Percentiles rank a stretch among this genome's conserved stretches.
Evolutionary conservation across 2,113 vertebrate species (phyloP).

Genomic region (Bujurquina vittata): DNA sequence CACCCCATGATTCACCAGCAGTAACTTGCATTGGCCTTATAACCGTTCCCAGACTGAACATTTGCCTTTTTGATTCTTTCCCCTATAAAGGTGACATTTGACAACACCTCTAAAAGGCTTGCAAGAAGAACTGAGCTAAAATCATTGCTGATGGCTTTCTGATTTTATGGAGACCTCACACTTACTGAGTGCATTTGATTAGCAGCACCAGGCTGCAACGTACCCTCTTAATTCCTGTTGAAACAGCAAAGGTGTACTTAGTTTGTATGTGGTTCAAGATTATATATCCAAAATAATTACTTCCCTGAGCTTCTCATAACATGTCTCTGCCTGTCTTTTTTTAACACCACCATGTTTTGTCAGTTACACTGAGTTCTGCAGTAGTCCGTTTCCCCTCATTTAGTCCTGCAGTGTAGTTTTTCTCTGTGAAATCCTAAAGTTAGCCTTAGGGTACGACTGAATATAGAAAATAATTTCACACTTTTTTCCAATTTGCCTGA

Average conservation of each 20-base stretch:
- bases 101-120: not conserved
- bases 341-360: not conserved
- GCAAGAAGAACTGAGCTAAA: not conserved
- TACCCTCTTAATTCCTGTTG: not conserved
- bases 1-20: no score
- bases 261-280: not conserved
- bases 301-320: not conserved
- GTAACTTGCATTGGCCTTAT: not conserved
- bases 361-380: not conserved
- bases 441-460: not conserved
- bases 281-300: not conserved
- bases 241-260: no score
- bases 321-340: not conserved
- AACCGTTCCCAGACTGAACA: not conserved
- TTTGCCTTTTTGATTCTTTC: not conserved
- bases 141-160: not conserved
- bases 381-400: slow-evolving; percentile 5
- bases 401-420: not conserved
- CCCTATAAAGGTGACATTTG: not conserved
- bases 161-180: not conserved
- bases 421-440: not conserved
- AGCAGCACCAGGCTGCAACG: not conserved
- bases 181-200: not conserved
- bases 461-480: slow-evolving; percentile 11
- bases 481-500: slow-evolving; percentile 2